phyloP scores from a whole-genome alignment of 2,797 vertebrate species.

The Rhynchonycteris naso region DNA sequence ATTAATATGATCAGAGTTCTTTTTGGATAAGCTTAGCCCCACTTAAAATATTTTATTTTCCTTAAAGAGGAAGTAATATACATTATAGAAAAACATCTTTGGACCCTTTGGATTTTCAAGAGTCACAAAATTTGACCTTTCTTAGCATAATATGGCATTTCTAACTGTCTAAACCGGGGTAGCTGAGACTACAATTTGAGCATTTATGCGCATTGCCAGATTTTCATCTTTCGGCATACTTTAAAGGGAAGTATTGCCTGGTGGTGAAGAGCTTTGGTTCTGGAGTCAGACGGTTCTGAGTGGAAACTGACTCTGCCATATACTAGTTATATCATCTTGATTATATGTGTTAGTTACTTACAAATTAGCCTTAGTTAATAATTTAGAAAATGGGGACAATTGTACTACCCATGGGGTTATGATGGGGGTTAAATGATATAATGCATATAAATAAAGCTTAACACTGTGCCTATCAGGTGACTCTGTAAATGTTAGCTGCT shows the following conservation, averaged over 20 bases:
- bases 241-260: background rate
- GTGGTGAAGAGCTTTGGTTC: background rate
- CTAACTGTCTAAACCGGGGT: background rate
- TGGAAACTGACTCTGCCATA: background rate
- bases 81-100: background rate
- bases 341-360: background rate
- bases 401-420: background rate
- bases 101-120: conserved; percentile 13
- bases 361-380: conserved; percentile 23
- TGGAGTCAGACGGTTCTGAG: background rate
- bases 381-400: background rate
- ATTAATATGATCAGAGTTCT: conserved; percentile 32
- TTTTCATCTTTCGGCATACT: background rate
- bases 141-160: background rate
- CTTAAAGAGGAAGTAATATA: conserved; percentile 29
- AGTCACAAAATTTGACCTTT: conserved; percentile 36
- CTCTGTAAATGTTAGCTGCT: background rate
- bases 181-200: background rate
- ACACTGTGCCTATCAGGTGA: background rate
- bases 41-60: background rate
- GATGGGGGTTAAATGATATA: background rate
- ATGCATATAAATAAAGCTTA: background rate
- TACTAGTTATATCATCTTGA: background rate
- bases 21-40: background rate
- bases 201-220: background rate